phyloP scores from a whole-genome alignment of 2,113 vertebrate genomes.

The Catharus fuscescens region DNA sequence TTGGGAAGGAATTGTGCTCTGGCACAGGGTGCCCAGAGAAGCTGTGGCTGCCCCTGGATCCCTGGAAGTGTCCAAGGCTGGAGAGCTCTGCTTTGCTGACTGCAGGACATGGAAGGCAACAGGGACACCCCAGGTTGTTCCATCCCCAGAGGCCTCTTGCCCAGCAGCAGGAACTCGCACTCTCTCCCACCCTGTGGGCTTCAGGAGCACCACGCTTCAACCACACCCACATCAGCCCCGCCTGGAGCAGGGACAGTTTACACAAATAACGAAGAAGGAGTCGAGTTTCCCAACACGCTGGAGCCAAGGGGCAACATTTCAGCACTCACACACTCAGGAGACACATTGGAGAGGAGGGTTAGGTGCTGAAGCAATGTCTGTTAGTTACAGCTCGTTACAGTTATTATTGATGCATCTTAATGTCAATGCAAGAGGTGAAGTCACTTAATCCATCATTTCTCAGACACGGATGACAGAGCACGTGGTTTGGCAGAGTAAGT shows the following conservation, averaged over 20 bases:
- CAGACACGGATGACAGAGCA: conserved; percentile 35
- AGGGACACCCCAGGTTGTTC: not conserved
- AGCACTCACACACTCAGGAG: not conserved
- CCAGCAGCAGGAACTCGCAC: not conserved
- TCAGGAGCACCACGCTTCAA: not conserved
- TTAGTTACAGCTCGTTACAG: conserved; percentile 30
- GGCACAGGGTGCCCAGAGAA: fast-evolving
- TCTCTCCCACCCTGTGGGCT: not conserved
- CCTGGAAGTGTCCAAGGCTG: not conserved
- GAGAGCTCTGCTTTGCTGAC: not conserved
- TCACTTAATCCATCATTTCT: conserved; percentile 32
- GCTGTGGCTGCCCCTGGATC: not conserved
- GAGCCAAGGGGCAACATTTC: not conserved
- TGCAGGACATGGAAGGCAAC: fast-evolving
- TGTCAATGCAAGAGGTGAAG: conserved; percentile 25
- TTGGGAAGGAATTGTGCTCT: not conserved
- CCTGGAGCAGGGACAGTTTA: not conserved
- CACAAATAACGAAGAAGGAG: not conserved
- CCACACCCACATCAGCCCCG: not conserved
- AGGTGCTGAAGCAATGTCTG: conserved; percentile 23
- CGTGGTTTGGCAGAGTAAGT: conserved; percentile 37
- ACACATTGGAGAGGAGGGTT: not conserved
- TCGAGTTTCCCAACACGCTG: not conserved
- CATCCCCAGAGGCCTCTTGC: fast-evolving
- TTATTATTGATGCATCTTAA: conserved; percentile 23